Conservation (phyloP, 2,113 vertebrate species). For the Oryzias melastigma region DNA sequence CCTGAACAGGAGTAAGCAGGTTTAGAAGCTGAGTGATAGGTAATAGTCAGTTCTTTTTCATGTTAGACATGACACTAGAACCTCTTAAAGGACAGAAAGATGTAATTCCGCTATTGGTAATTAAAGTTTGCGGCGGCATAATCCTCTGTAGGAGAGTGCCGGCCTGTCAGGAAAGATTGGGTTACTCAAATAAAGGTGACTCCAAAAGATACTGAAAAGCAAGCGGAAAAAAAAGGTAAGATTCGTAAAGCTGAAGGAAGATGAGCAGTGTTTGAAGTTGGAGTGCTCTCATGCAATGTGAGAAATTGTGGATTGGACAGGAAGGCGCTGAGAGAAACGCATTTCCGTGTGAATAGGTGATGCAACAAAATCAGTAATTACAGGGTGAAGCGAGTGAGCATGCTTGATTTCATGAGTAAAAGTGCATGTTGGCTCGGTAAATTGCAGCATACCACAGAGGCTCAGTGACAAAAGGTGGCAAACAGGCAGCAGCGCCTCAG, state of each 20-base stretch:
- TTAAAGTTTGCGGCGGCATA: slow-evolving; percentile 47
- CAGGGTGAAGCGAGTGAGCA: slow-evolving; percentile 1
- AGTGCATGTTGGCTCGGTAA: slow-evolving; percentile 6
- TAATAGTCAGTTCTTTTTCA: too few species aligned
- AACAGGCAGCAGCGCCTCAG: background rate
- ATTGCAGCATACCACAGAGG: slow-evolving; percentile 1
- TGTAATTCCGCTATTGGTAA: slow-evolving; percentile 36
- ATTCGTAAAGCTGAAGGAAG: slow-evolving; percentile 49
- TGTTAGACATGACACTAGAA: too few species aligned
- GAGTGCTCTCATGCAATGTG: slow-evolving; percentile 29
- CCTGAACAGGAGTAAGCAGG: too few species aligned
- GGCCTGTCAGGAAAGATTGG: slow-evolving; percentile 53
- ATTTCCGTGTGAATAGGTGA: slow-evolving; percentile 17
- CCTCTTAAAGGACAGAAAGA: slow-evolving; percentile 15
- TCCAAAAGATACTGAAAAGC: slow-evolving; percentile 33
- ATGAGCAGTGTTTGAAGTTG: slow-evolving; percentile 44
- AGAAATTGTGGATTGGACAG: slow-evolving; percentile 20
- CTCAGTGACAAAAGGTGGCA: slow-evolving; percentile 22
- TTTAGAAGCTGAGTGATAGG: too few species aligned
- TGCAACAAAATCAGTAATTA: slow-evolving; percentile 28
- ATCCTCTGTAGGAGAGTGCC: slow-evolving; percentile 38
- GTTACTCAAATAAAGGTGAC: slow-evolving; percentile 34
- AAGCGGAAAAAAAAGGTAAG: slow-evolving; percentile 52
- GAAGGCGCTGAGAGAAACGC: background rate
- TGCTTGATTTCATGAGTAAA: background rate